phyloP scores from a whole-genome alignment of 1,140 invertebrate species.

The Meloidogyne chitwoodi region DNA sequence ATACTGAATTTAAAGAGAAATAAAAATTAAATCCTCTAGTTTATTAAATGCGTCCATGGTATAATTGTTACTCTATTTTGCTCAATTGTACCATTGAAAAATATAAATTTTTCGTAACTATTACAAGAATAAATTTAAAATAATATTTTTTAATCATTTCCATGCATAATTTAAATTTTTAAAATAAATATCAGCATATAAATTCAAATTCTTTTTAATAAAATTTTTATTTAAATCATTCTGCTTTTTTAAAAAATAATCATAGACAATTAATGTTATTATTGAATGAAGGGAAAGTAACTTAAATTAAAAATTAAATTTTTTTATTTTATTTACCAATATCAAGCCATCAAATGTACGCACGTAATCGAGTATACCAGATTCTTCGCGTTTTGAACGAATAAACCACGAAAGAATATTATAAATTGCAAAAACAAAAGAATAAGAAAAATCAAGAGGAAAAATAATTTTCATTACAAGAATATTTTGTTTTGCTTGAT shows the following conservation, averaged over 20 bases:
- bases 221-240: background rate
- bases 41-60: too few relatives aligned
- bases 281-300: background rate
- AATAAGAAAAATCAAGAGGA: slow-evolving; percentile 15
- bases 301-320: background rate
- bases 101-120: too few relatives aligned
- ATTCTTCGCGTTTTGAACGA: background rate
- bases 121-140: too few relatives aligned
- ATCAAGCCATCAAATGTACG: background rate
- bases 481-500: slow-evolving; percentile 12
- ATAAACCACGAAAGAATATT: slow-evolving; percentile 10
- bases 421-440: slow-evolving; percentile 4
- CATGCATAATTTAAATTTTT: background rate
- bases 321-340: background rate
- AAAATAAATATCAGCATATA: background rate
- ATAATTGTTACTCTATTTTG: too few relatives aligned
- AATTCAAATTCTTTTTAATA: background rate
- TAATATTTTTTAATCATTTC: background rate
- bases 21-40: too few relatives aligned
- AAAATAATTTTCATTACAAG: slow-evolving; percentile 14
- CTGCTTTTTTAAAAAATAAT: slow-evolving; percentile 2
- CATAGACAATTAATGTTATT: slow-evolving; percentile 4
- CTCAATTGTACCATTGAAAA: too few relatives aligned
- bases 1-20: too few relatives aligned
- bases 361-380: background rate